Base-by-base conservation (phyloP, 2,113 vertebrate species). In the Hiodon tergisus region DNA sequence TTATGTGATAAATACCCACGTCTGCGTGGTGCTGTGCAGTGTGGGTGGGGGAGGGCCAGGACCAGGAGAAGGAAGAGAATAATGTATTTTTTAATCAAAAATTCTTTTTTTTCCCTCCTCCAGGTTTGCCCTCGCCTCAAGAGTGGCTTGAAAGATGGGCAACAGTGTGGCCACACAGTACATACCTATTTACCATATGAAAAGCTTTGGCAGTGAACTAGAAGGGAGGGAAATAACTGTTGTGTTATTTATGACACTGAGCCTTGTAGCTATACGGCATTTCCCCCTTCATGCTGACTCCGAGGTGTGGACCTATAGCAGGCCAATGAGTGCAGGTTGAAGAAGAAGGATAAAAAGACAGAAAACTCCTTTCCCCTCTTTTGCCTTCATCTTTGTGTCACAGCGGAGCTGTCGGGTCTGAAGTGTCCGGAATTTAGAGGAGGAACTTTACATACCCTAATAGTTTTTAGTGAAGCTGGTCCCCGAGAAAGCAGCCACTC, bases 181-280 rank as follows among this genome's bases (percentile, higher is more conserved):
- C 91, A 91, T 86, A 88, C 84, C 90, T 92, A 85, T 86, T 92
- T 92, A 91, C 87, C 91, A 92, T 92, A 92, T 90, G 90, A 92
- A 92, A 92, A 89, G 86, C 81, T 85, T 84, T 73, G 55, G 79
- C 83, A 78, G 86, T 83, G 88, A 85, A 84, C 85, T 81, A 83
- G 81, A 9, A 83, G 83, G 87, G 82, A 83, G 81, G 77, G 80
- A 80, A 79, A 83, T 77, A 83, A 83, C 81, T 86, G 79, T 83
- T 92, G 88, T 88, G 88, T 90, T 91, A 92, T 92, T 92, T 91
- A 91, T 90, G 88, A 91, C 88, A 88, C 79, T 69, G 82, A 86
- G 81, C 86, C 86, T 86, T 88, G 87, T 85, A 90, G 87, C 86
- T 88, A 86, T 87, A 86, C 83, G 86, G 80, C 79, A 82, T 82